Evolutionary conservation across 2,797 vertebrate genomes (phyloP).

Genomic region (Nyctalus aviator): DNA sequence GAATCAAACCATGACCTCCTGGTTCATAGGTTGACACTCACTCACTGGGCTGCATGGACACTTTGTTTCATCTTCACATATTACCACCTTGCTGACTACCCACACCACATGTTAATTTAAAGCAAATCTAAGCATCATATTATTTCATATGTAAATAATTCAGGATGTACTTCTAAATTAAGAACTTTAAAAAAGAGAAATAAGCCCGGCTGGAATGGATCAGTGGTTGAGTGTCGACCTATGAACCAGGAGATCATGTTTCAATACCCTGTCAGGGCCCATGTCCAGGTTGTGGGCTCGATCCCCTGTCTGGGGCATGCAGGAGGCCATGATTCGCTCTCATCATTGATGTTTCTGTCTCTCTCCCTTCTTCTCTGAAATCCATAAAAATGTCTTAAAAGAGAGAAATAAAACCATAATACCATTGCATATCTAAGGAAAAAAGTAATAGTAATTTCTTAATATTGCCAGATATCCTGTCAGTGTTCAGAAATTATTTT

Average conservation of each 20-base stretch:
- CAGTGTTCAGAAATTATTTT: not conserved
- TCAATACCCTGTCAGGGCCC: no score
- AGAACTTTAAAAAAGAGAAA: not conserved
- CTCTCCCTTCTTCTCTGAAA: no score
- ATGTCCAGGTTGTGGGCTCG: no score
- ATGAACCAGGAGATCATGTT: no score
- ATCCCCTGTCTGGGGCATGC: no score
- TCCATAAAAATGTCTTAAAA: no score
- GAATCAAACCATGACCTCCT: no score
- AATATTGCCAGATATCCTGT: not conserved
- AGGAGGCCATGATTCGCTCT: no score
- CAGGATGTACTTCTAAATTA: not conserved
- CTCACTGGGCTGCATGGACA: not conserved
- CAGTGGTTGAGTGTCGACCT: no score
- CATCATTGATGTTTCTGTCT: no score
- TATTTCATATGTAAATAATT: constrained; percentile 2
- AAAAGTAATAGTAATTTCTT: not conserved
- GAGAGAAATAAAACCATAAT: not conserved
- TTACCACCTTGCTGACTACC: not conserved
- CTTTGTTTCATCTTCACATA: not conserved
- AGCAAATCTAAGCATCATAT: not conserved
- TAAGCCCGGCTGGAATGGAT: no score
- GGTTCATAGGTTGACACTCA: no score
- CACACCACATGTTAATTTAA: not conserved
- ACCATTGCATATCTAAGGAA: not conserved